Base-by-base conservation (phyloP, 1,140 invertebrate genomes). In the Eufriesea mexicana region DNA sequence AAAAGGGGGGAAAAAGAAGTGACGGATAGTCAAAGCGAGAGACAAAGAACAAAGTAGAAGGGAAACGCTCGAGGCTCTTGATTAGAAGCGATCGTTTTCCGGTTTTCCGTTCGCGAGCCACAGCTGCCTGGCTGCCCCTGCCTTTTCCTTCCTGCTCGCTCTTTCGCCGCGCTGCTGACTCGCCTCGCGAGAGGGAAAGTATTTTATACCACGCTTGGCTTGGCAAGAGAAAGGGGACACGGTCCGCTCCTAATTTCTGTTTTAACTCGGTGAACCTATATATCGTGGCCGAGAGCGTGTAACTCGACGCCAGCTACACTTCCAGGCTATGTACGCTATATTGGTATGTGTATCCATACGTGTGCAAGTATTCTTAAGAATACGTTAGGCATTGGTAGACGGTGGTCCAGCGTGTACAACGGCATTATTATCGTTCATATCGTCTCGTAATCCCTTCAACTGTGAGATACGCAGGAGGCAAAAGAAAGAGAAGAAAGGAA, bases 191-290 rank as follows among this genome's bases (percentile, higher is more conserved):
- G 93, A 94, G 94, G 91, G 93, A 94, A 94, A 94, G 94, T 94
- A 94, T 93, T 94, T 93, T 94, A 91, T 93, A 91, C 85, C 93
- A 94, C 93, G 94, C 91, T 94, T 93, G 90, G 93, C 93, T 94
- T 93, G 91, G 93, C 91, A 94, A 94, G 94, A 94, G 93, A 94
- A 94, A 94, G 94, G 94, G 93, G 93, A 94, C 93, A 94, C 91
- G 93, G 90, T 93, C 92, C 93, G 93, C 92, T 94, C 93, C 93
- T 94, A 94, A 94, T 94, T 94, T 94, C 93, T 93, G 93, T 86
- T 91, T 93, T 91, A 92, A 92, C 91, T 93, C 91, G 84, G 89
- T 88, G 87, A 90, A 91, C 89, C 91, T 91, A 90, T 90, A 86
- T 84, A 85, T 88, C 64, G 82, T 89, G 76, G 74, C 35, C 23